Percentiles rank a stretch among this genome's conserved stretches.
Conservation (phyloP, 2,113 vertebrate genomes). For the Phaethon lepturus region DNA sequence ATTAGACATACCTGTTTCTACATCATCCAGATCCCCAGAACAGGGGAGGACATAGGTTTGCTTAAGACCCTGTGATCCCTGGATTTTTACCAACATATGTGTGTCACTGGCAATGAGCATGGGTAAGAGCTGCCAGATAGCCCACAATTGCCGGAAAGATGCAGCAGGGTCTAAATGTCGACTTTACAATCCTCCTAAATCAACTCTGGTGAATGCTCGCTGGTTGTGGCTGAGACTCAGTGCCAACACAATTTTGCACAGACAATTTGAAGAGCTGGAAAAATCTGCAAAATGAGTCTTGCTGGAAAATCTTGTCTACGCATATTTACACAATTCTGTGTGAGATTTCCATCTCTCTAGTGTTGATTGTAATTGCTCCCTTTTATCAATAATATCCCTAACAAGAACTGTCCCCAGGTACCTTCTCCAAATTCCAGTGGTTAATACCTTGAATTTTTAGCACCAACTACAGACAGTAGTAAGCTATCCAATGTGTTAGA, state of each 20-base stretch:
- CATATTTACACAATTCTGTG: neutral
- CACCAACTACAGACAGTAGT: neutral
- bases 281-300: neutral
- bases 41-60: neutral
- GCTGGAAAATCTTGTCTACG: neutral
- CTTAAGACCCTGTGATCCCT: neutral
- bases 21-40: neutral
- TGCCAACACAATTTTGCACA: neutral
- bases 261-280: neutral
- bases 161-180: neutral
- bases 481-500: neutral
- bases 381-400: neutral
- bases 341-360: neutral
- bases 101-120: neutral
- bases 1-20: neutral
- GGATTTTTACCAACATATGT: neutral
- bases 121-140: neutral
- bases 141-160: neutral
- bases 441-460: neutral
- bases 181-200: neutral
- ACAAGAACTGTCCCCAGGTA: neutral
- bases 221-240: neutral
- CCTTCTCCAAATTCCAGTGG: neutral
- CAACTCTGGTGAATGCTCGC: fast-evolving
- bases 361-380: neutral